These are phyloP conservation scores for Latrodectus elegans DNA, from an alignment of 2,888 invertebrate species.

Conservation along the genomic window DNA sequence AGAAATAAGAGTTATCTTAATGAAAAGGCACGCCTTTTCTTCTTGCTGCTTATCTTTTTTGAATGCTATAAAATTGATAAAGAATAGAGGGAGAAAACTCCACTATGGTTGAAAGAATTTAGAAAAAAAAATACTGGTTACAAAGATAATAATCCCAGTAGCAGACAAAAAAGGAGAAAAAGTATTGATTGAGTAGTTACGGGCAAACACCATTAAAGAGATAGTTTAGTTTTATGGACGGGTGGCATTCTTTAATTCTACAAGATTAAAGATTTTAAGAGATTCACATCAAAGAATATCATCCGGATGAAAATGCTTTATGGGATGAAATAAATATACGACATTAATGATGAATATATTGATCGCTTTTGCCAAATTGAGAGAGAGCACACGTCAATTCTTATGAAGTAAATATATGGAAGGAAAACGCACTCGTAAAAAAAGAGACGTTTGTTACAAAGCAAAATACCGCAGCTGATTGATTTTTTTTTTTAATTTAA, in stretches of 20 bases:
- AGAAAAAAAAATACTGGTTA: slow-evolving; percentile 48
- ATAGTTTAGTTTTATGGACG: slow-evolving; percentile 40
- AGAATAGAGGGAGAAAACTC: slow-evolving; percentile 55
- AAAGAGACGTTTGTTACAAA: too few relatives aligned
- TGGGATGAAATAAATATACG: slow-evolving; percentile 48
- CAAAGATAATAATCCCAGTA: slow-evolving; percentile 57
- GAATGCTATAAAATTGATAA: slow-evolving; percentile 67
- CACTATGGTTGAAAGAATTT: slow-evolving; percentile 40
- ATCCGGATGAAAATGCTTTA: slow-evolving; percentile 50
- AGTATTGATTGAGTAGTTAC: slow-evolving; percentile 60
- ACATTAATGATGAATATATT: slow-evolving; percentile 30
- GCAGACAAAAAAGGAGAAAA: slow-evolving; percentile 47
- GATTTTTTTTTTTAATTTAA: too few relatives aligned
- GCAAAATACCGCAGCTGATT: background rate
- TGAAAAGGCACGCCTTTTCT: slow-evolving; percentile 54
- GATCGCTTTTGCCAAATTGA: slow-evolving; percentile 13
- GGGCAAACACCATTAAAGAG: slow-evolving; percentile 19
- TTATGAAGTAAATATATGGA: background rate
- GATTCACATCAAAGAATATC: slow-evolving; percentile 20
- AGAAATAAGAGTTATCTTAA: slow-evolving; percentile 48
- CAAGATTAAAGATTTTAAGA: slow-evolving; percentile 61
- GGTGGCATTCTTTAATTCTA: slow-evolving; percentile 44
- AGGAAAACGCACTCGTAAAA: background rate
- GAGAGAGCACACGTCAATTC: background rate
- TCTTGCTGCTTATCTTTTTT: slow-evolving; percentile 67